Base-by-base conservation (phyloP, 2,113 vertebrate genomes). In the Microtus pennsylvanicus region DNA sequence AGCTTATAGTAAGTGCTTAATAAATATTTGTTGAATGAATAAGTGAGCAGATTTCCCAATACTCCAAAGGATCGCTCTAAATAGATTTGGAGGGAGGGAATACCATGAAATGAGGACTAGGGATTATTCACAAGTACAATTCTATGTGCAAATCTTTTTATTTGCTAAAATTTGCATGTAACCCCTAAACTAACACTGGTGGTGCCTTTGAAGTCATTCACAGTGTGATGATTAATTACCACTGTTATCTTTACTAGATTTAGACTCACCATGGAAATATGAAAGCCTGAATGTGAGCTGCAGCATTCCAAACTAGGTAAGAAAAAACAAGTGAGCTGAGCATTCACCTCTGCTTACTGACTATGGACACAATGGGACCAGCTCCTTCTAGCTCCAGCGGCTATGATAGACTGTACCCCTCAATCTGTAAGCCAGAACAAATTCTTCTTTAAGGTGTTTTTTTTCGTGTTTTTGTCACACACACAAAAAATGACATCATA, bases 1-100 rank as follows among this genome's bases (percentile, higher is more conserved):
- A 72, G 38, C 26, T 93, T 96, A 97, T 2, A 94, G n/a, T 77
- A 96, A 91, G 4, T 91, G 26, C 10, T 96, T 87, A 89, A 86
- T 87, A 87, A 90, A 86, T 89, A 90, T 65, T n/a, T 80, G 42
- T 58, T 95, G 82, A 88, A 90, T 80, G 21, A 88, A 70, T 63
- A 94, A 33, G 26, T 93, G 63, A 52, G 90, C 1, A 55, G 89
- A 87, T 67, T 93, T 69, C 88, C 17, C 61, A 67, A 91, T n/a
- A 96, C 52, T 30, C 47, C 87, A 91, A 65, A 87, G 38, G 42
- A 50, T 77, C n/a, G 93, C 61, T 91, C 69, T 83, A 93, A 75
- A 30, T 61, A 24, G 14, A 87, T 16, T 8, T 28, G 6, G 19
- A 11, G 26, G 38, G 7, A 22, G 2, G 5, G 7, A 26, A 28